Evolutionary conservation across 2,888 invertebrate genomes (phyloP), one percentile per base, ranked within the genome.

Genomic region (Campaea margaritaria): DNA sequence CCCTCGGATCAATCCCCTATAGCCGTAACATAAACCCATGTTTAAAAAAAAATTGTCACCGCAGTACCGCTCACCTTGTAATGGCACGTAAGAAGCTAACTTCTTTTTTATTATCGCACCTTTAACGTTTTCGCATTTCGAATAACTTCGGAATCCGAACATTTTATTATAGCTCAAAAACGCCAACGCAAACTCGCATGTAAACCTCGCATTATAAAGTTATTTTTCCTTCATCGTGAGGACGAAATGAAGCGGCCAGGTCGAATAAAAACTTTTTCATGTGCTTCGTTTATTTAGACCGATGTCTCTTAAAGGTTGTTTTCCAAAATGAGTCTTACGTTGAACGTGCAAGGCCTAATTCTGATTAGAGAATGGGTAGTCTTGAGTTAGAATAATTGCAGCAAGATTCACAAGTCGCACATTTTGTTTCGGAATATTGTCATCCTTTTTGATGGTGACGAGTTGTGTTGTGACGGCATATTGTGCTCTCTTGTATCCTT

Each of bases 101-200:
- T 89, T 89, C 87, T 85, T 88, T 92, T 92, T 91, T 92, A 92
- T 89, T 82, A 85, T 79, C 84, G 73, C 89, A 90, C 91, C 91
- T 91, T 89, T 89, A 89, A 86, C 85, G 86, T 75, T 82, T 83
- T 83, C 83, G 81, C 82, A 81, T 84, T 88, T 82, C 83, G 74
- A 86, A 88, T 86, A 89, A 89, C 86, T 91, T 91, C 87, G 89
- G 85, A 89, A 88, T 86, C 84, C 76, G 81, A 83, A 85, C 82
- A 79, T 83, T 90, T 91, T 90, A 89, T 87, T 86, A 79, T 79
- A 73, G 69, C 73, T 74, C 34, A n/a, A 34, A 42, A n/a, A 51
- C 13, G 13, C 12, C 16, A 67, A 36, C 14, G 38, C 14, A 76
- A 67, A 69, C 61, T 60, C 5, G 65, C 73, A 79, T 70, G 63